A percentile compares a stretch with the other conserved stretches of the same genome.
Conservation (phyloP, 2,888 invertebrate genomes). For the Lepidochrysops patricia region DNA sequence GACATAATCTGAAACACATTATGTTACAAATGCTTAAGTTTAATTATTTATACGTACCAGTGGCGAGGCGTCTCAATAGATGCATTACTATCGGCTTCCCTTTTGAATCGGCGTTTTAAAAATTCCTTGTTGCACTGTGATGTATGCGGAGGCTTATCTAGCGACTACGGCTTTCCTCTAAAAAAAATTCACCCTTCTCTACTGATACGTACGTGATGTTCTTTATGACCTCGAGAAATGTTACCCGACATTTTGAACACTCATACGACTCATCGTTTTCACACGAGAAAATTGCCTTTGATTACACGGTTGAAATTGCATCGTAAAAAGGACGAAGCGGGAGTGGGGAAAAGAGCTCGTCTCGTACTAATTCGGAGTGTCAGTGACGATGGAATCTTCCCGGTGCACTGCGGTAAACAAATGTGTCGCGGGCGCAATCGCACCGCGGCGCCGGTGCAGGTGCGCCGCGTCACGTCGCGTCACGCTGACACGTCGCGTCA, state of each 20-base stretch:
- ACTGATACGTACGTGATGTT: neutral
- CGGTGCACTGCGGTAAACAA: conserved; percentile 72
- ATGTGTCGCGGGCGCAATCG: conserved; percentile 70
- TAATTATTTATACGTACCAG: neutral
- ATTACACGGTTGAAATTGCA: conserved; percentile 17
- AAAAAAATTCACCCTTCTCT: no score
- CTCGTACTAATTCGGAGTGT: conserved; percentile 64
- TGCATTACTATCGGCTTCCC: no score
- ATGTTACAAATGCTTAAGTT: no score
- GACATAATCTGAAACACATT: no score
- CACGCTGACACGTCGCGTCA: conserved; percentile 35
- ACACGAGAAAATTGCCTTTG: conserved; percentile 10
- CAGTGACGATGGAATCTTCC: conserved; percentile 67
- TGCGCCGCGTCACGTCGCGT: conserved; percentile 26
- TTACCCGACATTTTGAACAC: neutral
- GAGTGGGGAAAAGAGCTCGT: no score
- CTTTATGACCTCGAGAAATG: neutral
- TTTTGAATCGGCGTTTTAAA: no score
- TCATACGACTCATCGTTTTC: conserved; percentile 3
- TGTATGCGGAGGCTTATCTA: no score
- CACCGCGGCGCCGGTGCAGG: conserved; percentile 29
- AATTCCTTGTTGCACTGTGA: no score
- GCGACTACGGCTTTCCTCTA: no score
- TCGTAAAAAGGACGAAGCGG: conserved; percentile 27
- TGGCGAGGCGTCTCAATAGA: no score